phyloP scores from a whole-genome alignment of 1,140 invertebrate species.

The Portunus trituberculatus region DNA sequence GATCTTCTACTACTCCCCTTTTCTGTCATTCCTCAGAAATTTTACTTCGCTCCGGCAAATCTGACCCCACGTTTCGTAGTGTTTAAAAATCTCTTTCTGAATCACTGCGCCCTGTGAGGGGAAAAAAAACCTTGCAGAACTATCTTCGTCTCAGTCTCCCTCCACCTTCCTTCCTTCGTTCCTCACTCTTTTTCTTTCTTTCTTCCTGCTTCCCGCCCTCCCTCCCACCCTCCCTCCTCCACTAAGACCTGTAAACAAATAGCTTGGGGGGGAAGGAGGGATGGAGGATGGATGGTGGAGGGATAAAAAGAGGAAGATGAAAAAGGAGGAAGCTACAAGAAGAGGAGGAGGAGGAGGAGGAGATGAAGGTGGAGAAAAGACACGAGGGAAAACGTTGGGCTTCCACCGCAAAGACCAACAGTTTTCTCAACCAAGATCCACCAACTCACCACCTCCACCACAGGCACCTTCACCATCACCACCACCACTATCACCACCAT shows the following conservation, averaged over 20 bases:
- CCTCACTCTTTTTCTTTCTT: neutral
- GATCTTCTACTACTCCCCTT: neutral
- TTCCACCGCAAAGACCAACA: too few species aligned
- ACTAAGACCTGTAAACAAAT: constrained; percentile 9
- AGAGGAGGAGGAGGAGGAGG: neutral
- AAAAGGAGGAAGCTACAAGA: neutral
- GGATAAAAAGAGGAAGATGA: neutral
- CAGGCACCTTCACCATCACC: neutral
- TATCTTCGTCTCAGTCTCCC: neutral
- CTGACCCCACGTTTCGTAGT: neutral
- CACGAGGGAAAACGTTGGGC: neutral
- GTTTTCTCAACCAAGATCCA: too few species aligned
- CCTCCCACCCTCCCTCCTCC: neutral
- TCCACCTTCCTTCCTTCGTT: neutral
- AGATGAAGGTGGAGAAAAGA: neutral
- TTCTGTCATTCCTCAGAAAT: neutral
- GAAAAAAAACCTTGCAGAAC: neutral
- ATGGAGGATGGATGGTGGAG: neutral
- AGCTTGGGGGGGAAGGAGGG: neutral
- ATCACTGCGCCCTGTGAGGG: neutral
- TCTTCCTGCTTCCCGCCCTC: neutral
- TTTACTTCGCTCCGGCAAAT: neutral
- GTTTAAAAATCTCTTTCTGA: constrained; percentile 28
- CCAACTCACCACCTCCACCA: too few species aligned
- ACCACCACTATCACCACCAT: neutral